Base-by-base conservation (phyloP, 2,797 vertebrate species). In the Knipowitschia caucasica region DNA sequence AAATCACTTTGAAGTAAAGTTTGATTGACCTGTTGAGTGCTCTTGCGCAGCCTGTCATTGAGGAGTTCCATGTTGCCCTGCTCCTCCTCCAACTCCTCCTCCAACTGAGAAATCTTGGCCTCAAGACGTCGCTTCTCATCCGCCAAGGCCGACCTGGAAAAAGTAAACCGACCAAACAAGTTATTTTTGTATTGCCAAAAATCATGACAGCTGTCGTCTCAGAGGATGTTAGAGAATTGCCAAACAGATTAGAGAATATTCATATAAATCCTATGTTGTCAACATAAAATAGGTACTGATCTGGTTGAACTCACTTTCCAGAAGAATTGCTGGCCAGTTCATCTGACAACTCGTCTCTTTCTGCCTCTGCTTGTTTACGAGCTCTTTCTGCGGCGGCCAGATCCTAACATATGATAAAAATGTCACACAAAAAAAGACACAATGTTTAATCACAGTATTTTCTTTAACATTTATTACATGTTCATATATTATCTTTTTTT, bases 61-160 rank as follows among this genome's bases (percentile, higher is more conserved):
- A 98, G 91, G 56, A 83, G 83, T 59, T 99, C 95, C 73, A 88
- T 81, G 71, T 92, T 95, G 82, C 88, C 34, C 69, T 98, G 97
- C 64, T 99, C 96, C 67, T 99, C 97, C 62, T 99, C 97, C 69
- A 99, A 86, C 71, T 99, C 97, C 77, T 98, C 97, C 78, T 99
- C 95, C 72, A 99, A 78, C 33, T 95, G 94, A 7, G 88, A 62
- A 33, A 98, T 93, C 81, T 94, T 92, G 0, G 90, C 77, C 26
- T 99, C 97, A 75, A 99, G 83, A 3, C 94, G 94, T 0, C 96
- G 91, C 52, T 95, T 98, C 42, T 99, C 97, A 0, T 99, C 96
- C 20, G 92, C 90, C 31, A 93, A 85, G 7, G 92, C 69, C 0
- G 90, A 93, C 73, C 96, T 99, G 52, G 29, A 7, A 0, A 21